Base-by-base conservation (phyloP, 2,113 vertebrate species). In the Petaurus breviceps region DNA sequence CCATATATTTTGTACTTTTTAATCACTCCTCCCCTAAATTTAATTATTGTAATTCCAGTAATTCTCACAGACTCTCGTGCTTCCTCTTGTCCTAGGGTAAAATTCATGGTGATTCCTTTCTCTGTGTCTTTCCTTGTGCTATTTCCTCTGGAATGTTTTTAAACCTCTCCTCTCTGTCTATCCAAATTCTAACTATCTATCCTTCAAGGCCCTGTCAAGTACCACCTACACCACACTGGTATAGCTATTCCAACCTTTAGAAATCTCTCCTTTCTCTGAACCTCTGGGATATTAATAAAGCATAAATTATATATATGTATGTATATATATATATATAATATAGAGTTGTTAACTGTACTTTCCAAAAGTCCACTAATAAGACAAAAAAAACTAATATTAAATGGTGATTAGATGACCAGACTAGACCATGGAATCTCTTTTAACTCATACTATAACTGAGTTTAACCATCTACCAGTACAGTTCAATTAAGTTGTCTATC, bases 1-100 rank as follows among this genome's bases (percentile, higher is more conserved):
- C 31, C n/a, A 84, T 84, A 19, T 84, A 43, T 93, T 89, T 92
- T 94, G 91, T 93, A 93, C 92, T 95, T n/a, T 90, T 92, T n/a
- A 90, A 49, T 0, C 52, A 89, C 94, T 97, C 93, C 54, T 93
- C 96, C 96, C 57, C 50, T 97, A 28, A 94, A 91, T 77, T 49
- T 0, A 9, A 68, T 51, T 91, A 53, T 25, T 90, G 50, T 54
- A 68, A 94, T 77, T 97, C 53, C n/a, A 84, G 6, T 8, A 43
- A 43, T 84, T 84, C 37, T 84, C 37, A 43, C 22, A 84, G 37
- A 16, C 6, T 16, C 6, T 43, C 19, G 43, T 43, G n/a, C 6
- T 22, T 77, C 68, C 16, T 77, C 5, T n/a, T n/a, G 37, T 77
- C 68, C 16, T 37, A 43, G 51, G 51, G 26, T 43, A 84, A n/a